Conservation (phyloP, 2,797 vertebrate species). For the Cetoscarus ocellatus region DNA sequence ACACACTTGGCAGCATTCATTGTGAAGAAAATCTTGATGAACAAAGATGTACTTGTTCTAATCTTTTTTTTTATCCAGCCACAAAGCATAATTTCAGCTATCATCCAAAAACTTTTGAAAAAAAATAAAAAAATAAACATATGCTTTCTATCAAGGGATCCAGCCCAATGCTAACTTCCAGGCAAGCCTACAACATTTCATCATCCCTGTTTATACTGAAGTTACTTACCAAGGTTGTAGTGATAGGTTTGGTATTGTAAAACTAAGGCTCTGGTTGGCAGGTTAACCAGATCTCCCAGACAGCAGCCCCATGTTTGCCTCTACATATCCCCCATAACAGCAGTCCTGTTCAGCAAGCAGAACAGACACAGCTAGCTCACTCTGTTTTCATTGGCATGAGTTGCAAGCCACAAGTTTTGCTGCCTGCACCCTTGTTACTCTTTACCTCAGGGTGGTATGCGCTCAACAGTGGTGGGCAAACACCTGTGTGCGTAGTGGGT, state of each 20-base stretch:
- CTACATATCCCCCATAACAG: constrained; percentile 41
- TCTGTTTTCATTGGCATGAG: constrained; percentile 73
- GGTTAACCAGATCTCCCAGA: constrained; percentile 66
- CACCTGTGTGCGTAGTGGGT: constrained; percentile 74
- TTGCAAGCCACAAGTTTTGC: constrained; percentile 62
- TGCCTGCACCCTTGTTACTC: constrained; percentile 66
- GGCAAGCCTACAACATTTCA: too few relatives aligned
- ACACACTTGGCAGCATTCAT: too few relatives aligned
- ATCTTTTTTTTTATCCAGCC: too few relatives aligned
- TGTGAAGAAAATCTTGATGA: too few relatives aligned
- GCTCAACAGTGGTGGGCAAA: constrained; percentile 60
- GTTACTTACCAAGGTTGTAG: constrained; percentile 45
- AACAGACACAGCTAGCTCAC: constrained; percentile 38
- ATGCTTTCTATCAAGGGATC: too few relatives aligned
- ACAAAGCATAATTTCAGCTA: too few relatives aligned
- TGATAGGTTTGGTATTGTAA: constrained; percentile 22
- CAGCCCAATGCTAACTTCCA: too few relatives aligned
- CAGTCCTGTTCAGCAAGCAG: constrained; percentile 44
- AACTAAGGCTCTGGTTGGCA: constrained; percentile 33
- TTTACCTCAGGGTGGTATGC: constrained; percentile 65
- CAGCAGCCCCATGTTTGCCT: constrained; percentile 47
- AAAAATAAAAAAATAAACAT: too few relatives aligned
- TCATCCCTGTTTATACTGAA: too few relatives aligned
- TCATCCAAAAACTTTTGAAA: too few relatives aligned
- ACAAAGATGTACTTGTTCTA: too few relatives aligned